These are phyloP conservation scores for Ptychadena robeensis DNA, from an alignment of 2,797 vertebrate genomes.

Conservation along the genomic window DNA sequence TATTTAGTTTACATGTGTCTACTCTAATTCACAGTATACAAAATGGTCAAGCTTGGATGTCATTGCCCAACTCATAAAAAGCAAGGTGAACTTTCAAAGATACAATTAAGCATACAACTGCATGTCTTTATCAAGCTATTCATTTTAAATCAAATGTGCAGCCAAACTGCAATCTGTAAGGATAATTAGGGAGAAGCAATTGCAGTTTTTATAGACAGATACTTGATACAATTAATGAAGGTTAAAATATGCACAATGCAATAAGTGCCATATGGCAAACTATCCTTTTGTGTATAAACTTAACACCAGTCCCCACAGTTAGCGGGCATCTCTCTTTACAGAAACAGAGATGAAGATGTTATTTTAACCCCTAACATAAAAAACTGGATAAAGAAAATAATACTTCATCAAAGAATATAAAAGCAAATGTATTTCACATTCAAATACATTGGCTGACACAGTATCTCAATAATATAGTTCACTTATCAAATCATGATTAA, in stretches of 20 bases:
- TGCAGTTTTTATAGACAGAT: constrained; percentile 61
- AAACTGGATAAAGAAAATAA: too few relatives aligned
- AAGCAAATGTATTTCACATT: too few relatives aligned
- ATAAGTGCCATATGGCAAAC: constrained; percentile 64
- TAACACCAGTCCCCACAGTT: constrained; percentile 63
- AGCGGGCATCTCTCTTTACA: constrained; percentile 61
- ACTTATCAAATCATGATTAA: too few relatives aligned
- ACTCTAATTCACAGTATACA: not conserved
- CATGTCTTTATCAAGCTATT: constrained; percentile 55
- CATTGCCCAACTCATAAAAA: constrained; percentile 7
- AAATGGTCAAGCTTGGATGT: constrained; percentile 27
- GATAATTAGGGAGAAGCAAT: constrained; percentile 62
- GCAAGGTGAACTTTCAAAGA: constrained; percentile 53
- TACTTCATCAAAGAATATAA: too few relatives aligned
- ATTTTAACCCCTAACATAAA: constrained; percentile 44
- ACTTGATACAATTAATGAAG: constrained; percentile 68
- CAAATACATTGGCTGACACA: too few relatives aligned
- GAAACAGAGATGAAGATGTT: constrained; percentile 45
- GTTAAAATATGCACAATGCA: constrained; percentile 66
- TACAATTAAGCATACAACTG: constrained; percentile 50
- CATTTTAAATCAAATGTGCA: constrained; percentile 57
- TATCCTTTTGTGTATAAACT: constrained; percentile 59
- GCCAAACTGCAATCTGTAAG: constrained; percentile 55
- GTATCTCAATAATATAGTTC: too few relatives aligned
- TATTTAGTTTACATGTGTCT: too few relatives aligned